These are phyloP conservation scores for Sinocyclocheilus rhinocerous DNA, from an alignment of 2,113 vertebrate genomes.

Conservation along the genomic window DNA sequence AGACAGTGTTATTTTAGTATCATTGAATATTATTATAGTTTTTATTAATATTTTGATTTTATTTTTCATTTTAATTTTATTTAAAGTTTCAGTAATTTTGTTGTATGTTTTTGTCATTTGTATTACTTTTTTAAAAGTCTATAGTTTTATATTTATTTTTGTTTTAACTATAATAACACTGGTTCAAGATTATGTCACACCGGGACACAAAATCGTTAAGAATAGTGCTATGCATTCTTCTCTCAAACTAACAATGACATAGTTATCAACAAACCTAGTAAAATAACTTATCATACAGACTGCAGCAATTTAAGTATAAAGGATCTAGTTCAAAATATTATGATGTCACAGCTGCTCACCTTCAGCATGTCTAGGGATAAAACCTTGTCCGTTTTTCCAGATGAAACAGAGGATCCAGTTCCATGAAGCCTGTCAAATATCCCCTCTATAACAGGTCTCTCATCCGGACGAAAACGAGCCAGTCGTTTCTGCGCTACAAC, in stretches of 20 bases:
- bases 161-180: background rate
- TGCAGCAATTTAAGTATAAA: too few species aligned
- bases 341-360: slow-evolving; percentile 64
- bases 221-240: too few species aligned
- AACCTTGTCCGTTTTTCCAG: slow-evolving; percentile 51
- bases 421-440: slow-evolving; percentile 76
- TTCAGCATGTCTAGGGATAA: slow-evolving; percentile 80
- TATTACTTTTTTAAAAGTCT: too few species aligned
- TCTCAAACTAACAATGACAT: too few species aligned
- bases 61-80: too few species aligned
- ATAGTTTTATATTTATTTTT: background rate
- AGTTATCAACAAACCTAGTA: too few species aligned
- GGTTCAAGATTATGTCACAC: background rate
- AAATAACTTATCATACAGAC: too few species aligned
- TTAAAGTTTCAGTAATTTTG: too few species aligned
- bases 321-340: background rate
- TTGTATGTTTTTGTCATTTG: background rate
- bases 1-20: too few species aligned
- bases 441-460: slow-evolving; percentile 78
- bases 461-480: slow-evolving; percentile 80
- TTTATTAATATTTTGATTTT: too few species aligned
- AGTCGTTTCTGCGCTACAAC: slow-evolving; percentile 70
- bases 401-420: background rate
- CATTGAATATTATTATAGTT: too few species aligned
- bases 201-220: background rate